Evolutionary conservation across 2,113 vertebrate species (phyloP), one percentile per base, ranked within the genome.

Genomic region (Urocynchramus pylzowi): DNA sequence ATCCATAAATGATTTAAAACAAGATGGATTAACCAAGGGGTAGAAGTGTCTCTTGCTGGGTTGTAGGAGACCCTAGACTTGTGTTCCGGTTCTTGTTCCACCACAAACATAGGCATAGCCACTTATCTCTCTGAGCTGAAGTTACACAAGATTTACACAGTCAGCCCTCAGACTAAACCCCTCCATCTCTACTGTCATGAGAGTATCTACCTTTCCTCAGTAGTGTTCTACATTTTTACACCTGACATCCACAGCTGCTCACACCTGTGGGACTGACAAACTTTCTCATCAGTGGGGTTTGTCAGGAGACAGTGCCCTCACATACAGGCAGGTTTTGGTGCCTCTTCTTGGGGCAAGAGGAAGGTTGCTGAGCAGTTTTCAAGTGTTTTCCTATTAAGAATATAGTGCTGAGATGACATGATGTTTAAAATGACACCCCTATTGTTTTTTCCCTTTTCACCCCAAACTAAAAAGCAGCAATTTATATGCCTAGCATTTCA

Each of bases 1-100:
- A 82, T 30, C 79, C 78, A 84, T 96, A 65, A 95, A 96, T 96
- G 27, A 95, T 97, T 96, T 80, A 96, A 59, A 90, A 75, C 26
- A 68, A 59, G 75, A 42, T 15, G 39, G 94, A 94, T 96, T 95
- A 96, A 67, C 50, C 24, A 76, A 44, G 18, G 7, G 30, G 9
- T 8, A 89, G n/a, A 73, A 67, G 47, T 20, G 26, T 31, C 10
- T 1, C 64, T 88, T 69, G 28, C 82, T 54, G 49, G 45, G 13
- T 49, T 93, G 57, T 53, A 37, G 77, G 45, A 84, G 52, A 45
- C 27, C 16, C 45, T 31, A 73, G 13, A 54, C 21, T 52, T 78
- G 28, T 64, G 26, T n/a, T 56, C 41, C 26, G 17, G 50, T 47
- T 57, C 57, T 70, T 79, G 27, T 69, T 95, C 88, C 52, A 79